Evolutionary conservation across 2,797 vertebrate species (phyloP).

Genomic region (Acanthurus lineatus): DNA sequence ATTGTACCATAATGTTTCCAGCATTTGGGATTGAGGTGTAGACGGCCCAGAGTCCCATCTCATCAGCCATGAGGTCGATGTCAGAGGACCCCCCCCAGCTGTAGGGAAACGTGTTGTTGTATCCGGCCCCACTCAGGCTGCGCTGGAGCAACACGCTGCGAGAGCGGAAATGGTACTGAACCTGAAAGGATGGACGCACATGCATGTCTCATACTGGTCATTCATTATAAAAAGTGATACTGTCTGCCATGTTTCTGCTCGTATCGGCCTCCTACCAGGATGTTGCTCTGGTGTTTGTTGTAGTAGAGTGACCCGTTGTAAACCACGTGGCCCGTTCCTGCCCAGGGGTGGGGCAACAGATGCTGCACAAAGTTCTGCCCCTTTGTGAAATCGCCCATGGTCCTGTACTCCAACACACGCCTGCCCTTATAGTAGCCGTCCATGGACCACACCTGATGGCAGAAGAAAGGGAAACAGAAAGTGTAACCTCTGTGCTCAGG

Average conservation of each 20-base stretch:
- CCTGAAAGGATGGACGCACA: constrained; percentile 58
- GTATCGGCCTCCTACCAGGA: constrained; percentile 78
- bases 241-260: rapidly evolving
- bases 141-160: constrained; percentile 92
- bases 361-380: constrained; percentile 97
- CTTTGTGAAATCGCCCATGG: constrained; percentile 92
- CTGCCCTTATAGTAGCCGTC: constrained; percentile 95
- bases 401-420: constrained; percentile 93
- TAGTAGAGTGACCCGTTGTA: constrained; percentile 94
- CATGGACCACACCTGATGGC: constrained; percentile 94
- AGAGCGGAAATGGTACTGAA: constrained; percentile 94
- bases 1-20: constrained; percentile 91
- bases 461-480: background rate
- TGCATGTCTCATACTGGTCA: background rate
- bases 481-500: constrained; percentile 4
- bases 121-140: constrained; percentile 94
- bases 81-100: constrained; percentile 98
- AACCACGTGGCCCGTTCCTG: constrained; percentile 93
- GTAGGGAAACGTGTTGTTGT: constrained; percentile 98
- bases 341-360: constrained; percentile 94
- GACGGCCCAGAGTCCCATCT: constrained; percentile 95
- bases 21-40: constrained; percentile 96
- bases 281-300: constrained; percentile 95
- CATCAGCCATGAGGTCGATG: constrained; percentile 98
- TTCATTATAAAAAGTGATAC: background rate